Evolutionary conservation across 2,113 vertebrate genomes (phyloP).

Genomic region (Tragulus kanchil): DNA sequence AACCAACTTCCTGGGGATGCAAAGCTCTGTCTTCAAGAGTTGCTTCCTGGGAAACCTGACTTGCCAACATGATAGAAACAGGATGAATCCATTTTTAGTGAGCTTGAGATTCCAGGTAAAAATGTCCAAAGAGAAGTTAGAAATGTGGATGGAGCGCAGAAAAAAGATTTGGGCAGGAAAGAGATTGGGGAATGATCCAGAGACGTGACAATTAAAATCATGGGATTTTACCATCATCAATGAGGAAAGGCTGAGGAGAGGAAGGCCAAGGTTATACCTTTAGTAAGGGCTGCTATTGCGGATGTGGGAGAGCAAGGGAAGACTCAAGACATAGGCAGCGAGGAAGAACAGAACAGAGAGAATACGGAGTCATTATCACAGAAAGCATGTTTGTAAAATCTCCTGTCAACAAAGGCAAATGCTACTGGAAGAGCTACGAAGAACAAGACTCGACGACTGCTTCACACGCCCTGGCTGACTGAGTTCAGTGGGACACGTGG

Average conservation of each 20-base stretch:
- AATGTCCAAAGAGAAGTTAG: background rate
- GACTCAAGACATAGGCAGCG: background rate
- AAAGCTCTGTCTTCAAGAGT: slow-evolving; percentile 5
- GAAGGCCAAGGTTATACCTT: background rate
- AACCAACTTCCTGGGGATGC: background rate
- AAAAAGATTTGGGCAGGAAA: slow-evolving; percentile 48
- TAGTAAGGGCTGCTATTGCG: background rate
- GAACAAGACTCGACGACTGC: background rate
- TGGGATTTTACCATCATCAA: slow-evolving; percentile 11
- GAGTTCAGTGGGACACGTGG: background rate
- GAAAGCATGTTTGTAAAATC: slow-evolving; percentile 24
- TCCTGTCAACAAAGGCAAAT: slow-evolving; percentile 8
- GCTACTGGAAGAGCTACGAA: background rate
- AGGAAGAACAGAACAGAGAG: background rate
- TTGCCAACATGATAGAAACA: background rate
- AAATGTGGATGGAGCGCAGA: slow-evolving; percentile 32
- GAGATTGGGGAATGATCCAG: background rate
- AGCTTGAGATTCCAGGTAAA: slow-evolving; percentile 37
- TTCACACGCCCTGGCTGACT: slow-evolving; percentile 18
- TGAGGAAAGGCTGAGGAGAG: slow-evolving; percentile 19
- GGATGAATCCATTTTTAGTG: slow-evolving; percentile 38
- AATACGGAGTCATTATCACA: background rate
- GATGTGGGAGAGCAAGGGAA: background rate
- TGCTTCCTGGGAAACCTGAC: slow-evolving; percentile 15
- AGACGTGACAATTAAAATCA: slow-evolving; percentile 24